A percentile compares a stretch with the other conserved stretches of the same genome.
Conservation (phyloP, 92 coral and sea anemone genomes). For the Zoanthus sansibaricus region DNA sequence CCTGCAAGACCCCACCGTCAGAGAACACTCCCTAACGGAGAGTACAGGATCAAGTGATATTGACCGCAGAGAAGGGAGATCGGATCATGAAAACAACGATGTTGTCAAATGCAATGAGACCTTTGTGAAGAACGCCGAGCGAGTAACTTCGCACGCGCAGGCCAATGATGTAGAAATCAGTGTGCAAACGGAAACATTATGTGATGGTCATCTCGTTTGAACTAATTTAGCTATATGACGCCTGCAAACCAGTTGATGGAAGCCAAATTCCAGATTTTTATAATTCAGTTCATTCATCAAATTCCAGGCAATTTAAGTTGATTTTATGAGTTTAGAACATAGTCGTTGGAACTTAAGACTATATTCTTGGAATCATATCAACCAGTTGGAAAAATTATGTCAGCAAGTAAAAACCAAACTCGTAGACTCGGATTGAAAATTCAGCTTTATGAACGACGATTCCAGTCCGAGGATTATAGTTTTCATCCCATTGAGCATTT, state of each 20-base stretch:
- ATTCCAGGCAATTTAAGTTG: too few species aligned
- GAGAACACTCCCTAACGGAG: slow-evolving; percentile 17
- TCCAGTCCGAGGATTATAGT: too few species aligned
- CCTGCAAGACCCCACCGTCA: slow-evolving; percentile 49
- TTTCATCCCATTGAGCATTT: too few species aligned
- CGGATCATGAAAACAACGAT: background rate
- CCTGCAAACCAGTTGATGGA: background rate
- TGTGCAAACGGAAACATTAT: slow-evolving; percentile 48
- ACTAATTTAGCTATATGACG: slow-evolving; percentile 31
- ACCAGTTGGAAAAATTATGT: too few species aligned
- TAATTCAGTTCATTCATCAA: too few species aligned
- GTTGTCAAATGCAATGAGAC: background rate
- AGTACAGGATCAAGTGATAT: slow-evolving; percentile 34
- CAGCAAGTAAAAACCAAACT: too few species aligned
- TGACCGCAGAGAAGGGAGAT: slow-evolving; percentile 9
- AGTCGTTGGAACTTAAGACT: too few species aligned
- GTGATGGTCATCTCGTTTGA: slow-evolving; percentile 14
- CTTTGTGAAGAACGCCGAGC: slow-evolving; percentile 56
- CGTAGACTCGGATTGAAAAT: background rate
- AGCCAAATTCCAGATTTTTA: background rate
- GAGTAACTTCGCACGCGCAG: slow-evolving; percentile 60
- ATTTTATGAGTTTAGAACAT: too few species aligned
- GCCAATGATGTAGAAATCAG: slow-evolving; percentile 74
- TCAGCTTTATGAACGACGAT: background rate
- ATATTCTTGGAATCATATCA: too few species aligned